Conservation (phyloP, 2,113 vertebrate genomes). For the Nematolebias whitei region DNA sequence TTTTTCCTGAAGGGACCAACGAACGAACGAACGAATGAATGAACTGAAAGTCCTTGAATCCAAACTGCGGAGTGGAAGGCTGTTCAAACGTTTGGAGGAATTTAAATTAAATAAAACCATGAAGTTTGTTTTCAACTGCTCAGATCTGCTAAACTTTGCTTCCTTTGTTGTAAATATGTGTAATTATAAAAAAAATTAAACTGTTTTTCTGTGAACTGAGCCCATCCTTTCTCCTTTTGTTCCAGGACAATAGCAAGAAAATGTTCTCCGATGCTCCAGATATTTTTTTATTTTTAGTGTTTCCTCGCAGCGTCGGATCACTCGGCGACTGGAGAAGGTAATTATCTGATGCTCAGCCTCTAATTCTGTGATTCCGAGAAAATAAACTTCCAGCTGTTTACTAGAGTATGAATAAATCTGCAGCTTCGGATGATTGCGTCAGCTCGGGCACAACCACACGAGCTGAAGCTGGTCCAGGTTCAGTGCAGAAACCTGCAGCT, state of each 20-base stretch:
- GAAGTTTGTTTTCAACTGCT: constrained; percentile 1
- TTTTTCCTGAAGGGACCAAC: constrained; percentile 53
- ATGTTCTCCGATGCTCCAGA: constrained; percentile 29
- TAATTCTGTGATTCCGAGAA: background rate
- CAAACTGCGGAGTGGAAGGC: constrained; percentile 19
- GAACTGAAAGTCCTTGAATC: constrained; percentile 44
- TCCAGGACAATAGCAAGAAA: too few species aligned
- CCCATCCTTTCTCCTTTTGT: constrained; percentile 49
- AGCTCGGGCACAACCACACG: too few species aligned
- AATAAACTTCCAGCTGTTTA: constrained; percentile 6
- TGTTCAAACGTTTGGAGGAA: constrained; percentile 7
- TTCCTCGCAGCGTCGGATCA: constrained; percentile 7
- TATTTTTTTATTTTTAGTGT: background rate
- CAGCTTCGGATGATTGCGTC: background rate
- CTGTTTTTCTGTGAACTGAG: constrained; percentile 54
- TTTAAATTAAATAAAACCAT: constrained; percentile 8
- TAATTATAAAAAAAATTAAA: constrained; percentile 76
- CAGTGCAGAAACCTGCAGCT: too few species aligned
- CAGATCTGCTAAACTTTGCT: constrained; percentile 60
- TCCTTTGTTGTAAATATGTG: constrained; percentile 79
- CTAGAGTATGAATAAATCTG: constrained; percentile 10
- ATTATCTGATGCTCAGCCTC: constrained; percentile 16
- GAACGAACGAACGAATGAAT: constrained; percentile 17
- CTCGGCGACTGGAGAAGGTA: constrained; percentile 4
- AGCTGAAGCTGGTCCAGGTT: too few species aligned